Conservation (phyloP, 92 coral and sea anemone genomes). For the Micromussa lordhowensis region DNA sequence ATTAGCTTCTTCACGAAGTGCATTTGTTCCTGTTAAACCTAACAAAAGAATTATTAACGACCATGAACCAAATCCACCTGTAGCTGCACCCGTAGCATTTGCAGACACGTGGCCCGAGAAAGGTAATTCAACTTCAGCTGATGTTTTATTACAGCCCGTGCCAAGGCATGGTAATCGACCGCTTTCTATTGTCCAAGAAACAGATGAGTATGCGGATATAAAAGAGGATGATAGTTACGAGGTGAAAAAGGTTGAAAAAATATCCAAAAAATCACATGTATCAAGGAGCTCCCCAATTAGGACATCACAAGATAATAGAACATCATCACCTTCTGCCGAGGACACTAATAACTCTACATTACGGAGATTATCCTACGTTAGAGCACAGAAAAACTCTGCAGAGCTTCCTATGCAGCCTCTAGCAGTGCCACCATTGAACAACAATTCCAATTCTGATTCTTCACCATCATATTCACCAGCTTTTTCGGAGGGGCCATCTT, state of each 20-base stretch:
- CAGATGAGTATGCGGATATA: slow-evolving; percentile 61
- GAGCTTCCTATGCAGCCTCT: slow-evolving; percentile 48
- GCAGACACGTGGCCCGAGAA: slow-evolving; percentile 39
- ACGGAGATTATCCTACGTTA: slow-evolving; percentile 91
- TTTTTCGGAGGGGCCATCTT: slow-evolving; percentile 1
- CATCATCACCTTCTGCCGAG: slow-evolving; percentile 50
- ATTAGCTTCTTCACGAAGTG: slow-evolving; percentile 41
- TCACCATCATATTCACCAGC: neutral
- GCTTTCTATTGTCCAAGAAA: slow-evolving; percentile 81
- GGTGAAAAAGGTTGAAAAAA: slow-evolving; percentile 25
- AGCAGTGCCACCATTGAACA: slow-evolving; percentile 14
- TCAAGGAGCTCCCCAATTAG: slow-evolving; percentile 13
- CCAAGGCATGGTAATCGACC: slow-evolving; percentile 62
- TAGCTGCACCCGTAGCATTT: slow-evolving; percentile 12
- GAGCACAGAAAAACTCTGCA: slow-evolving; percentile 86
- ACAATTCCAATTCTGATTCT: slow-evolving; percentile 36
- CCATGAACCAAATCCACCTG: slow-evolving; percentile 24
- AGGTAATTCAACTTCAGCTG: slow-evolving; percentile 16
- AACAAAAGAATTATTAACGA: slow-evolving; percentile 5
- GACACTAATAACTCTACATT: slow-evolving; percentile 58
- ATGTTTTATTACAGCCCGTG: slow-evolving; percentile 15
- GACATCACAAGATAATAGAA: slow-evolving; percentile 43
- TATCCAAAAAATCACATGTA: slow-evolving; percentile 14
- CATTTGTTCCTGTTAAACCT: slow-evolving; percentile 38
- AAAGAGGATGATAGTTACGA: slow-evolving; percentile 41